These are phyloP conservation scores for Dermochelys coriacea DNA, from an alignment of 2,797 vertebrate species.

Conservation along the genomic window DNA sequence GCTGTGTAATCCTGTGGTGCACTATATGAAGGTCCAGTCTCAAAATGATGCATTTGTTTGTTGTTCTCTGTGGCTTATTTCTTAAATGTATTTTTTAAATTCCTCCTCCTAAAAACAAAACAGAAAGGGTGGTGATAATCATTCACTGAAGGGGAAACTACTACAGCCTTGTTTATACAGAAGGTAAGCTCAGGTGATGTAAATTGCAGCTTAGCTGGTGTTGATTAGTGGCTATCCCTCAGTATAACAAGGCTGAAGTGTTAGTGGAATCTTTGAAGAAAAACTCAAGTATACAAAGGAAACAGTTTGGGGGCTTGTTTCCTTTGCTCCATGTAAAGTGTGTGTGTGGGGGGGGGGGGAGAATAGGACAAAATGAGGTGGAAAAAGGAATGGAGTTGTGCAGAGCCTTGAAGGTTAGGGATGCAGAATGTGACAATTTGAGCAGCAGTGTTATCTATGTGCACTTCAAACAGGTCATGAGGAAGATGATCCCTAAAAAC, in stretches of 20 bases:
- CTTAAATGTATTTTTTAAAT: not conserved
- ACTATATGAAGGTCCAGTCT: not conserved
- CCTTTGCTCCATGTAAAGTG: not conserved
- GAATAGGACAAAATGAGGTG: not conserved
- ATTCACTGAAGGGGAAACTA: no score
- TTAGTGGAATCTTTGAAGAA: no score
- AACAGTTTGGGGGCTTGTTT: not conserved
- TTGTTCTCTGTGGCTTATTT: not conserved
- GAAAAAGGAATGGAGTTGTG: not conserved
- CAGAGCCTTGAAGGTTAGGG: not conserved
- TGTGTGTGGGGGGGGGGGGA: no score
- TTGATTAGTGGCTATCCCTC: not conserved
- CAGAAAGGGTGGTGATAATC: no score
- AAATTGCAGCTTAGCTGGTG: not conserved
- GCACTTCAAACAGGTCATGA: not conserved
- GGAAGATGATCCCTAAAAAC: not conserved
- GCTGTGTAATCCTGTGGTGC: not conserved
- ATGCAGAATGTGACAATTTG: not conserved
- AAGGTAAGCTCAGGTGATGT: not conserved
- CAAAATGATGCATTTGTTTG: not conserved
- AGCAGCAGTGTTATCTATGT: not conserved
- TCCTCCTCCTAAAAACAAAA: no score
- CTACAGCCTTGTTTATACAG: not conserved
- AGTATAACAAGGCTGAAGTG: no score
- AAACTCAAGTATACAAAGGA: not conserved